A percentile compares a stretch with the other conserved stretches of the same genome.
Evolutionary conservation across 2,888 invertebrate genomes (phyloP).

Genomic region (Oeneis ivallda): DNA sequence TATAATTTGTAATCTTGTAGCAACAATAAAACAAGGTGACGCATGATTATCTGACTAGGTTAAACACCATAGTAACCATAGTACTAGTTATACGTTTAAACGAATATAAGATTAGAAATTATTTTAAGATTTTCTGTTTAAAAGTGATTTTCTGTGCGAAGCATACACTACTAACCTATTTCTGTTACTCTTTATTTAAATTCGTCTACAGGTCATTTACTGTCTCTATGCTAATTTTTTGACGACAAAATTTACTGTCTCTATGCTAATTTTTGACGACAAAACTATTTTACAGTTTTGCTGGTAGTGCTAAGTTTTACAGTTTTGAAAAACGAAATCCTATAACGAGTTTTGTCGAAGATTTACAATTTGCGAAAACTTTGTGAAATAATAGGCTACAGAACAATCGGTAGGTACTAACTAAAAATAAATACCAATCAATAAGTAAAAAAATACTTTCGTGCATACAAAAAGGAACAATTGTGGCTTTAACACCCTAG

Average conservation of each 20-base stretch:
- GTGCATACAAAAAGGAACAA: no score
- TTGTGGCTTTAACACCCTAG: no score
- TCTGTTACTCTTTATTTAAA: conserved; percentile 11
- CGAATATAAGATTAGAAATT: conserved; percentile 18
- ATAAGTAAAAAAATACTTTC: no score
- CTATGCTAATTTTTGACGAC: neutral
- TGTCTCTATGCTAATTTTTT: neutral
- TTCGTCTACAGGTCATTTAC: neutral
- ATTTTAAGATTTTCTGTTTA: conserved; percentile 11
- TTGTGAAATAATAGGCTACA: neutral
- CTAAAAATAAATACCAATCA: no score
- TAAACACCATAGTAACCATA: conserved; percentile 30
- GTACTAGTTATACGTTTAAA: conserved; percentile 1
- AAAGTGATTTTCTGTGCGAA: neutral
- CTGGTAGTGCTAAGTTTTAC: neutral
- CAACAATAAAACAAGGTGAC: conserved; percentile 25
- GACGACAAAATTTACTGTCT: neutral
- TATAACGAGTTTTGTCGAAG: neutral
- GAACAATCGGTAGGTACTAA: no score
- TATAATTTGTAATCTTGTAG: conserved; percentile 26
- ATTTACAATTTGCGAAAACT: neutral
- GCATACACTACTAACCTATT: conserved; percentile 17
- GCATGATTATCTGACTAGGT: conserved; percentile 23
- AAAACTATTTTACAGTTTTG: neutral
- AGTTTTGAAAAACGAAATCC: neutral